Percentiles rank a stretch among this genome's conserved stretches.
phyloP scores from a whole-genome alignment of 2,113 vertebrate species.

The Furnarius figulus region DNA sequence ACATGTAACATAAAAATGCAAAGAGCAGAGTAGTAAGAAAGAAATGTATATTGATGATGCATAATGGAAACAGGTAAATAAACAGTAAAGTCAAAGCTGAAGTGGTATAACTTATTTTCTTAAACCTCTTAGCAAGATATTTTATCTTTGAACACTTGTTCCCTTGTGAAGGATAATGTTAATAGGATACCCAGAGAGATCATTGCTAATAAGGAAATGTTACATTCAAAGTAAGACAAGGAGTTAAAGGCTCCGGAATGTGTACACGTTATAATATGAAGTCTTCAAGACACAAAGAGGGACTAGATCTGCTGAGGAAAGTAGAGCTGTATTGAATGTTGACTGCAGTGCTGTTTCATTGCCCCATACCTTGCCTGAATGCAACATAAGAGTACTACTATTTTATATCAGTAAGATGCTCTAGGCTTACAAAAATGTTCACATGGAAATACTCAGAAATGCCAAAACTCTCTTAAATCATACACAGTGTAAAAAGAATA shows the following conservation, averaged over 20 bases:
- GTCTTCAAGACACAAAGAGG: neutral
- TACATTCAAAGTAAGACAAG: neutral
- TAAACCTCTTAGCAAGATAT: neutral
- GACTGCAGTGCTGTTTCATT: neutral
- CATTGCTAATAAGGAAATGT: neutral
- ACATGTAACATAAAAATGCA: neutral
- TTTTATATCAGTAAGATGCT: neutral
- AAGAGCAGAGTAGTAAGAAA: neutral
- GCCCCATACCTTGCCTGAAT: neutral
- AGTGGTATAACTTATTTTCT: neutral
- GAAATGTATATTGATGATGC: neutral
- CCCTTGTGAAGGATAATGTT: neutral
- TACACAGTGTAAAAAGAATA: neutral
- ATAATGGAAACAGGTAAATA: neutral
- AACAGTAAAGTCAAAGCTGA: neutral
- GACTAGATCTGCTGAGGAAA: neutral
- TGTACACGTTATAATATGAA: neutral
- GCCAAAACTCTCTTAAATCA: neutral
- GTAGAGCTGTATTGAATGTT: neutral
- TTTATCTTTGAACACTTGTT: neutral
- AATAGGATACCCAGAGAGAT: neutral
- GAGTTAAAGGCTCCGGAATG: neutral
- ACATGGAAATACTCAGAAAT: neutral
- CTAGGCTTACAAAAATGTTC: rapidly evolving
- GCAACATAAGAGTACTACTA: rapidly evolving